Evolutionary conservation across 2,113 vertebrate genomes (phyloP).

Genomic region (Pseudopodoces humilis): DNA sequence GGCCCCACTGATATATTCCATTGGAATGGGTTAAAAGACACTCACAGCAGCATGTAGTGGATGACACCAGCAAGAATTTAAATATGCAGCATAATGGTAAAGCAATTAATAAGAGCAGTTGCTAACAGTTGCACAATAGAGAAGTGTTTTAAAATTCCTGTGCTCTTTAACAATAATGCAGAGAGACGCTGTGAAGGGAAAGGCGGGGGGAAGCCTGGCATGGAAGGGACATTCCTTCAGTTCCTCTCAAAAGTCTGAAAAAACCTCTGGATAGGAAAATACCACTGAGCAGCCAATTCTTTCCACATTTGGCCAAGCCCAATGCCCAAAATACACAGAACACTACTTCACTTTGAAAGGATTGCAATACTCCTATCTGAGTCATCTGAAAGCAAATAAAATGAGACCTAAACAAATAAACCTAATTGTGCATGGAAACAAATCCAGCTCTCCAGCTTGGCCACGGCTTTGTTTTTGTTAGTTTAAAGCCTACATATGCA

Average conservation of each 20-base stretch:
- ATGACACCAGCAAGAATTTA: background rate
- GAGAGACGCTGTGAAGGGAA: constrained; percentile 52
- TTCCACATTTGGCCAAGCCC: constrained; percentile 68
- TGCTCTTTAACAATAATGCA: constrained; percentile 43
- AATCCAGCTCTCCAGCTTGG: constrained; percentile 74
- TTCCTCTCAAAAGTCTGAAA: constrained; percentile 73
- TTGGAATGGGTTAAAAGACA: background rate
- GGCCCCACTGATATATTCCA: background rate
- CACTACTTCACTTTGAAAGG: constrained; percentile 74
- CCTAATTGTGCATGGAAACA: constrained; percentile 75
- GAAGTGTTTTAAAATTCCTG: constrained; percentile 48
- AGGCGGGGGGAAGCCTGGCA: constrained; percentile 29
- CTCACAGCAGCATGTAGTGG: background rate
- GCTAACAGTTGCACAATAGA: constrained; percentile 45
- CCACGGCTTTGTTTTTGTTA: constrained; percentile 72
- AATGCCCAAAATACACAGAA: constrained; percentile 74
- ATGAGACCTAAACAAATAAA: constrained; percentile 82
- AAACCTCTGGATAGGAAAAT: constrained; percentile 76
- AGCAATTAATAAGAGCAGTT: constrained; percentile 55
- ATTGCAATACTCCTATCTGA: constrained; percentile 78
- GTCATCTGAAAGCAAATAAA: constrained; percentile 82
- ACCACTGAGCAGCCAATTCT: constrained; percentile 72
- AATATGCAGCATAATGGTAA: constrained; percentile 30
- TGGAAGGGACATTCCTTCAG: constrained; percentile 66
- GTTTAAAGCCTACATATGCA: constrained; percentile 72